Percentiles rank a stretch among this genome's conserved stretches.
phyloP scores from a whole-genome alignment of 2,888 invertebrate species.

The Melanostoma scalare region DNA sequence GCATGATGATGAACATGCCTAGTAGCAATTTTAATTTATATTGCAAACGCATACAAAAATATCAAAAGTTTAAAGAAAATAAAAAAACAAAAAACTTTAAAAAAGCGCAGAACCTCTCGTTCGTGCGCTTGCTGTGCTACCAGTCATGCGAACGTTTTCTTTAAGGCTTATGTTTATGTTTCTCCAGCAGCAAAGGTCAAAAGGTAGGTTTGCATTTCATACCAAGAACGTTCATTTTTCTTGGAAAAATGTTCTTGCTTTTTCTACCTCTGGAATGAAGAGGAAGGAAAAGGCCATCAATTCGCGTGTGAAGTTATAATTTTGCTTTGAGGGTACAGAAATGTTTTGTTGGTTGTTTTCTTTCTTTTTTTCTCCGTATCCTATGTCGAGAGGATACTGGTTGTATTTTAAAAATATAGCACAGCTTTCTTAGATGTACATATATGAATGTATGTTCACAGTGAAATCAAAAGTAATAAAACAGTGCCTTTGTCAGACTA shows the following conservation, averaged over 20 bases:
- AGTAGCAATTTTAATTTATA: no score
- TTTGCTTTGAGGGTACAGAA: conserved; percentile 80
- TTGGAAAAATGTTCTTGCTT: neutral
- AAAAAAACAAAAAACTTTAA: no score
- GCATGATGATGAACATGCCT: no score
- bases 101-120: neutral
- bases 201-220: conserved; percentile 40
- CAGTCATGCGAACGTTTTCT: conserved; percentile 32
- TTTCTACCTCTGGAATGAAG: conserved; percentile 13
- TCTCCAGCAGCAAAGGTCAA: conserved; percentile 43
- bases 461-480: conserved; percentile 30
- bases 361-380: neutral
- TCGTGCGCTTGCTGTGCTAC: neutral
- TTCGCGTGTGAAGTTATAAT: conserved; percentile 79
- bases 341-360: conserved; percentile 3
- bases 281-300: conserved; percentile 51
- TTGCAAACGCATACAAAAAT: no score
- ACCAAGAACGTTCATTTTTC: neutral
- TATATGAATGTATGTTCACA: conserved; percentile 12
- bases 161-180: no score
- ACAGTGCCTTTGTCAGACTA: conserved; percentile 8
- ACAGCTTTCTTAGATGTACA: neutral
- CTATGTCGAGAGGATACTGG: conserved; percentile 2
- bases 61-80: no score
- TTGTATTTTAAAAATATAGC: neutral